phyloP scores from a whole-genome alignment of 2,797 vertebrate genomes.

The Eospalax fontanierii region DNA sequence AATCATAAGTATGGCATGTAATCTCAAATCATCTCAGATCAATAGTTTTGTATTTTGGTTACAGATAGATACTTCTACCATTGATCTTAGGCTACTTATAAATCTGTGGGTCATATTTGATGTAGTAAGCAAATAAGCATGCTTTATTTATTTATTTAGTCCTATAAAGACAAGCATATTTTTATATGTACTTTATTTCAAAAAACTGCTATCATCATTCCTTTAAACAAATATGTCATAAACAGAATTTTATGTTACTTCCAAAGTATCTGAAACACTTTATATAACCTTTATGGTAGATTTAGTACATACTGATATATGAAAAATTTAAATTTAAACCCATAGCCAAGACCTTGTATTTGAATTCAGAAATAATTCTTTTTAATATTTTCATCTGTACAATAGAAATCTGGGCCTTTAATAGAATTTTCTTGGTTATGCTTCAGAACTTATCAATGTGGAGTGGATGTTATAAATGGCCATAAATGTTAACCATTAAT shows the following conservation, averaged over 20 bases:
- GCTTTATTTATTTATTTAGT: constrained; percentile 73
- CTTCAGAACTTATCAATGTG: constrained; percentile 64
- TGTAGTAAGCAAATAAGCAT: constrained; percentile 75
- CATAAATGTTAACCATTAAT: constrained; percentile 66
- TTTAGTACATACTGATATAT: constrained; percentile 16
- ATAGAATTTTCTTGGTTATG: constrained; percentile 61
- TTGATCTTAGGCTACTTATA: constrained; percentile 79
- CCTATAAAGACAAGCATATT: constrained; percentile 67
- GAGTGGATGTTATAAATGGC: constrained; percentile 69
- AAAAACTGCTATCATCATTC: constrained; percentile 22
- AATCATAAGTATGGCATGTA: constrained; percentile 57
- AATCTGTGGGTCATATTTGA: constrained; percentile 73
- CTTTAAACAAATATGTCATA: constrained; percentile 61
- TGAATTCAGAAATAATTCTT: constrained; percentile 61
- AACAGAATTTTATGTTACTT: constrained; percentile 55
- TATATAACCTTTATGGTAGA: constrained; percentile 50
- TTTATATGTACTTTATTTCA: constrained; percentile 74
- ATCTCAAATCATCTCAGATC: constrained; percentile 68
- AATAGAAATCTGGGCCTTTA: constrained; percentile 54
- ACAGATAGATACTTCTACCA: constrained; percentile 67
- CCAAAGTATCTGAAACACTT: constrained; percentile 69
- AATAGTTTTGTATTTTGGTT: constrained; percentile 73
- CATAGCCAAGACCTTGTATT: constrained; percentile 60
- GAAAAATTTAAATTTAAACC: constrained; percentile 69
- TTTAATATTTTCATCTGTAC: constrained; percentile 65